Conservation (phyloP, 2,113 vertebrate species). For the Tyto alba region DNA sequence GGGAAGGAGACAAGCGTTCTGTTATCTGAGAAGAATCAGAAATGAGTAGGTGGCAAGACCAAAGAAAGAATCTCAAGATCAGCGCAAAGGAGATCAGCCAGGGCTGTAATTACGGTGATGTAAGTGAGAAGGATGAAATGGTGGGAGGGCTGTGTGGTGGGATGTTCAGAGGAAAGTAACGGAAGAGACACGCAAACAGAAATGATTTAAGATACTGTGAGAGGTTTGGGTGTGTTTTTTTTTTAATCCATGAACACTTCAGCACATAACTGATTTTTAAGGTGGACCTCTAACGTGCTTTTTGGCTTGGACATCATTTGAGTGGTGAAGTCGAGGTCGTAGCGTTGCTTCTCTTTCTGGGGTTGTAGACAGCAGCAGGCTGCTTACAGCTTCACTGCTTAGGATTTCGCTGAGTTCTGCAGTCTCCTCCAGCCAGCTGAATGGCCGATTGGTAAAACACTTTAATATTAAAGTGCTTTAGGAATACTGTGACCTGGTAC, state of each 20-base stretch:
- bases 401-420: not conserved
- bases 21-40: conserved; percentile 64
- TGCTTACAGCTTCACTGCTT: not conserved
- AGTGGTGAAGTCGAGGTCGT: not conserved
- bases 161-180: conserved; percentile 60
- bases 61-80: conserved; percentile 62
- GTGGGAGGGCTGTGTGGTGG: conserved; percentile 48
- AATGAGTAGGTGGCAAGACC: conserved; percentile 59
- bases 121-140: conserved; percentile 61
- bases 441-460: not conserved
- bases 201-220: conserved; percentile 38
- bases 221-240: not conserved
- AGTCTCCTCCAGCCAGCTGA: not conserved
- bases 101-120: conserved; percentile 50
- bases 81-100: conserved; percentile 57
- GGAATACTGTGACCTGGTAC: not conserved
- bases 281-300: not conserved
- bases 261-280: not conserved
- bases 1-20: conserved; percentile 37
- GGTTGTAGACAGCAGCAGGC: not conserved
- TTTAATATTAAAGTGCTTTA: not conserved
- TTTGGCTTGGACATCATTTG: not conserved
- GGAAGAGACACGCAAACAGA: conserved; percentile 49
- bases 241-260: not conserved
- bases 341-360: not conserved